Evolutionary conservation across 2,113 vertebrate genomes (phyloP), one percentile per base, ranked within the genome.

Genomic region (Daubentonia madagascariensis): DNA sequence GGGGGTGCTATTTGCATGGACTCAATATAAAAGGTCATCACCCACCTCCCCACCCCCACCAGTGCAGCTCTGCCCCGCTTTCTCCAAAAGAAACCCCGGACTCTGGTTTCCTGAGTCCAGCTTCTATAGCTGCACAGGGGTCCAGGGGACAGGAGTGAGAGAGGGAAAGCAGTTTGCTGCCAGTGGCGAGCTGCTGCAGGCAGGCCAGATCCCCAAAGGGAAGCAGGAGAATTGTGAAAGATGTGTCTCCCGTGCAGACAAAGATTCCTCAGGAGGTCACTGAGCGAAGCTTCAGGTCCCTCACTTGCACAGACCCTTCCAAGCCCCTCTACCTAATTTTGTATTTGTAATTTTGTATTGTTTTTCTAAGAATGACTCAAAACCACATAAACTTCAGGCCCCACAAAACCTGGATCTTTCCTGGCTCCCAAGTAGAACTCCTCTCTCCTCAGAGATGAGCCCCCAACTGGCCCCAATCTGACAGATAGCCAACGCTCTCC

Each of bases 321-420:
- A 40, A 79, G 32, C 22, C 23, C 22, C 28, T 91, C 28, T 18
- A 16, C 35, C 54, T 91, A 80, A 50, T 28, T 68, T 54, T 14
- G 25, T 37, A 16, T 73, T 67, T 76, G 61, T 40, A 57, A 35
- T 84, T 54, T 35, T 70, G 25, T 85, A 3, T 48, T 96, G 57
- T 81, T 92, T 8, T 13, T 90, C n/a, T 87, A 86, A 96, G 87
- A 94, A 76, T 92, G 73, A 25, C 61, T 95, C 61, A 78, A 88
- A 79, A 72, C 40, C 11, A 3, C 37, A 32, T n/a, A 48, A 83
- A 8, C 30, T 30, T 37, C 83, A 30, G 37, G 50, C 6, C 57
- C 43, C 80, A 50, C 3, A 63, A 84, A 85, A 59, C 3, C 40
- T 54, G 52, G 43, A 50, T 30, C 43, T 37, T 1, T 14, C 12